phyloP scores from a whole-genome alignment of 1,140 invertebrate genomes.

The Anadara kagoshimensis region DNA sequence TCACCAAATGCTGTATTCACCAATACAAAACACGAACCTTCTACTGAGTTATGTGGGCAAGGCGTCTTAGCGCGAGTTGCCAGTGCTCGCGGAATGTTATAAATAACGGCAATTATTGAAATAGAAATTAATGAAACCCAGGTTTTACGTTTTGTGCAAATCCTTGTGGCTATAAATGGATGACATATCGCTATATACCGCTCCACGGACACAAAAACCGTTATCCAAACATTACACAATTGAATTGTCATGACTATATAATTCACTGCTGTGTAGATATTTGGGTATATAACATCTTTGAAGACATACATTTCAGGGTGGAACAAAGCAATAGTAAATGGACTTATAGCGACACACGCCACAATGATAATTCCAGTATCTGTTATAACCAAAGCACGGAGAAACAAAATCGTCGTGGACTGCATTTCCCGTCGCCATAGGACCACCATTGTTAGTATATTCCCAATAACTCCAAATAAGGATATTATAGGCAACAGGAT shows the following conservation, averaged over 20 bases:
- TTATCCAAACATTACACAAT: conserved; percentile 70
- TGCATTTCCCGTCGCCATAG: conserved; percentile 67
- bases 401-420: conserved; percentile 68
- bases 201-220: conserved; percentile 70
- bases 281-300: conserved; percentile 61
- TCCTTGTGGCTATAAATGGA: conserved; percentile 60
- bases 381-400: conserved; percentile 66
- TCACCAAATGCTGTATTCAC: conserved; percentile 55
- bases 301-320: conserved; percentile 79
- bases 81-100: conserved; percentile 69
- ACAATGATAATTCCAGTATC: conserved; percentile 80
- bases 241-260: conserved; percentile 69
- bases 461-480: conserved; percentile 66
- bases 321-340: conserved; percentile 45
- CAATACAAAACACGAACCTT: conserved; percentile 40
- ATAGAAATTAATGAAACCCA: conserved; percentile 54
- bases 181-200: conserved; percentile 70
- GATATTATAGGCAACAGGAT: conserved; percentile 62
- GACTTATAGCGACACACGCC: conserved; percentile 77
- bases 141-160: conserved; percentile 60
- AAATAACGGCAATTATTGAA: conserved; percentile 55
- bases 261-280: conserved; percentile 59
- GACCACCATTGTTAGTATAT: conserved; percentile 70
- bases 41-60: neutral
- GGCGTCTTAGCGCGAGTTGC: conserved; percentile 40